Evolutionary conservation across 2,888 invertebrate genomes (phyloP), one percentile per base, ranked within the genome.

Genomic region (Drosophila longiperda): DNA sequence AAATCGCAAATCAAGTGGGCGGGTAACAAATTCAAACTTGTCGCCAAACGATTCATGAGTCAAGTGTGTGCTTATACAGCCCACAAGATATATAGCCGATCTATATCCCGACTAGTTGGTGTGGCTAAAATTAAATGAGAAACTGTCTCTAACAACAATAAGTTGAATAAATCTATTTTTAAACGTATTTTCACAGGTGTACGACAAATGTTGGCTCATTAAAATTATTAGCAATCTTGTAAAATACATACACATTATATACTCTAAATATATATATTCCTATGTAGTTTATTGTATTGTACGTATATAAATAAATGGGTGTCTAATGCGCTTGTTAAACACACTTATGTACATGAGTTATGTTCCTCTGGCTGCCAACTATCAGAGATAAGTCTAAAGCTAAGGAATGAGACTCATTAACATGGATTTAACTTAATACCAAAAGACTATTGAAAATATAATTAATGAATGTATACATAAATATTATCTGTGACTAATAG

Each of bases 181-280:
- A 87, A 86, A 86, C 85, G 89, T 67, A 84, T 86, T 78, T 68
- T 69, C 85, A 84, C 85, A 86, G 85, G 85, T 86, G 85, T 84
- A 84, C 52, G 78, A 74, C 80, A 80, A 78, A 80, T 68, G 73
- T 87, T 87, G 87, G 72, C 85, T 89, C 89, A 86, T 89, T 89
- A 87, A 86, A 86, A 87, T 86, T 73, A 82, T 86, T 86, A 80
- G 85, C 75, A 67, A 73, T 63, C 68, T 72, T 75, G 83, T 79
- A 73, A 66, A 54, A 68, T 63, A 55, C 53, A 67, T 36, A 15
- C 33, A 15, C 26, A 34, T 11, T 12, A 32, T 11, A 49, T 42
- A 32, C 32, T 11, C 20, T 57, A 23, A 15, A 48, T 23, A 48
- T 36, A 50, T 32, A 57, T 34, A 55, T 29, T 40, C n/a, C 38